phyloP scores from a whole-genome alignment of 1,140 invertebrate species.

The Nylanderia fulva region DNA sequence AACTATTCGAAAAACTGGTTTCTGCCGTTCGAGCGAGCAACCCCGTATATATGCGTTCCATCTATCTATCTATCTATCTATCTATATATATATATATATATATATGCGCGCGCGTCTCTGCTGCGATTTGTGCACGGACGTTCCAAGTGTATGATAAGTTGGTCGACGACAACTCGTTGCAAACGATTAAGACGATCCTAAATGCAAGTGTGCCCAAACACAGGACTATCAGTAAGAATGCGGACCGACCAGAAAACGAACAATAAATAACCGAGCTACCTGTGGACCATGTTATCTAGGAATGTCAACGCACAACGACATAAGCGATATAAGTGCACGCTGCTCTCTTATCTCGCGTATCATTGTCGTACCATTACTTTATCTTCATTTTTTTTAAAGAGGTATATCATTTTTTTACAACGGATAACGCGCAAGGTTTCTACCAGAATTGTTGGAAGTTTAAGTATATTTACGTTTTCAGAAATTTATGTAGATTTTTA shows the following conservation, averaged over 20 bases:
- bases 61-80: too few species aligned
- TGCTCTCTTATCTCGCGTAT: conserved; percentile 34
- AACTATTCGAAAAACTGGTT: conserved; percentile 72
- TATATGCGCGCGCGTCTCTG: background rate
- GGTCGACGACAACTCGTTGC: conserved; percentile 34
- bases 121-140: background rate
- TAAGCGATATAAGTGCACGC: conserved; percentile 11
- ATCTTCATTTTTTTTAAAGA: background rate
- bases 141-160: conserved; percentile 41
- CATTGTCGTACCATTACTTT: background rate
- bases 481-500: background rate
- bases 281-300: conserved; percentile 70
- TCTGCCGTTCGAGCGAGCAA: conserved; percentile 43
- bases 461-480: background rate
- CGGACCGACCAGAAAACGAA: conserved; percentile 64
- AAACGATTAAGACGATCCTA: conserved; percentile 59
- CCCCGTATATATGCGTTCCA: too few species aligned
- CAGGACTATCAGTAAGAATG: conserved; percentile 73
- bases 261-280: conserved; percentile 73
- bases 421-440: background rate
- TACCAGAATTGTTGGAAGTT: background rate
- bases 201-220: conserved; percentile 50
- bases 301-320: conserved; percentile 60
- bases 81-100: too few species aligned
- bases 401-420: too few species aligned